Evolutionary conservation across 2,797 vertebrate genomes (phyloP), one percentile per base, ranked within the genome.

Genomic region (Melanogrammus aeglefinus): DNA sequence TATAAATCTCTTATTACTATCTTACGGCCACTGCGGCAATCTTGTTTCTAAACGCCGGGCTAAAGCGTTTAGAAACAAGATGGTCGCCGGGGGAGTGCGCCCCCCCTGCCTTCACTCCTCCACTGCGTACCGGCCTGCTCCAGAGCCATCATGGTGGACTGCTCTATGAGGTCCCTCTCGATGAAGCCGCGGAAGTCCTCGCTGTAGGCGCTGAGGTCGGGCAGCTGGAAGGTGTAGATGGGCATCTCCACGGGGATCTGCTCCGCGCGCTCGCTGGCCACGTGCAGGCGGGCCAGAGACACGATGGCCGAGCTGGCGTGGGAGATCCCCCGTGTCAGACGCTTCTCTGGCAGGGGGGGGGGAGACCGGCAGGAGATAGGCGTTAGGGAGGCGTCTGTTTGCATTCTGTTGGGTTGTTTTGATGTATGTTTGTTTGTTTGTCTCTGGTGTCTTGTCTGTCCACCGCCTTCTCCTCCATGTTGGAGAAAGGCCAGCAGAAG

Each of bases 151-250:
- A 99, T 98, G 75, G 98, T 99, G 73, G 98, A 97, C 90, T 99
- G 97, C 88, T 99, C 98, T 10, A 99, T 99, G 80, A 99, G 92
- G 91, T 99, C 98, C 0, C 96, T 94, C 90, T 99, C 98, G 9
- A 99, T 96, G 91, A 99, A 99, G 89, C 95, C 96, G 90, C 98
- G 90, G 91, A 99, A 99, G 83, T 99, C 98, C 91, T 99, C 98
- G 0, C 98, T 99, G 94, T 99, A 99, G 81, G 99, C 96, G 0
- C 97, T 99, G 85, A 99, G 96, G 92, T 99, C 98, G 0, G 98
- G 98, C 72, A 99, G 94, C 84, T 99, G 98, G 96, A 99, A 99
- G 87, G 98, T 99, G 92, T 98, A 99, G 94, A 99, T 97, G 82
- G 98, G 98, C 97, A 99, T 98, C 92, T 99, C 98, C 83, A 99